phyloP scores from a whole-genome alignment of 92 coral and sea anemone species.

The Paragorgia papillata region DNA sequence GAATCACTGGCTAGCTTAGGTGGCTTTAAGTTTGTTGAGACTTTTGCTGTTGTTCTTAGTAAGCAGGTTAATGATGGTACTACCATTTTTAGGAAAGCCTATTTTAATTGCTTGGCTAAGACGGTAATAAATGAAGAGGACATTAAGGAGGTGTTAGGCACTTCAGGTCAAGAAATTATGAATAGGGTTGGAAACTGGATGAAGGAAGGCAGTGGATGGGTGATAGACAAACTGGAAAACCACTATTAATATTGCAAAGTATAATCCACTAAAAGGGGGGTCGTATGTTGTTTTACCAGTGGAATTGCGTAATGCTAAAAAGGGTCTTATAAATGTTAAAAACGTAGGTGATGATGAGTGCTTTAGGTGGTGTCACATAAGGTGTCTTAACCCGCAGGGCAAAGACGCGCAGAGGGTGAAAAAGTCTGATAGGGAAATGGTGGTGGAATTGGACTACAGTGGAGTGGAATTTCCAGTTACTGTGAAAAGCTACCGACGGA shows the following conservation, averaged over 20 bases:
- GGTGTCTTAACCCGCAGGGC: not conserved
- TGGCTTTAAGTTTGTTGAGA: too few species aligned
- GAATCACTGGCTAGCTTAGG: too few species aligned
- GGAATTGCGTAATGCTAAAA: not conserved
- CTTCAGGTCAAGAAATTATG: not conserved
- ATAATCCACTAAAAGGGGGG: not conserved
- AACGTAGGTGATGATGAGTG: not conserved
- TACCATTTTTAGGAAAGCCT: not conserved
- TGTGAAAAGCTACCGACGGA: not conserved
- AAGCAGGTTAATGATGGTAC: not conserved
- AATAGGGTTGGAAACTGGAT: not conserved
- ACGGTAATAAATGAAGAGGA: not conserved
- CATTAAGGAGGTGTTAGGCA: not conserved
- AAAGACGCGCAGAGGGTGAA: not conserved
- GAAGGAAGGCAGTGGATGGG: not conserved
- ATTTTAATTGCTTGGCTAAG: not conserved
- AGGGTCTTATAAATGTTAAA: not conserved
- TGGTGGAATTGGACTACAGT: not conserved
- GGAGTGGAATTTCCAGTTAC: not conserved
- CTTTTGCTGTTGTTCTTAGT: too few species aligned
- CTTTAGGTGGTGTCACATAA: not conserved
- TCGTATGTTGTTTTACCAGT: not conserved
- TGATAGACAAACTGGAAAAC: not conserved
- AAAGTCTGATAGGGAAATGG: not conserved
- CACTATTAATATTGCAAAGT: not conserved